Conservation (phyloP, 2,888 invertebrate species). For the Luperina testacea region DNA sequence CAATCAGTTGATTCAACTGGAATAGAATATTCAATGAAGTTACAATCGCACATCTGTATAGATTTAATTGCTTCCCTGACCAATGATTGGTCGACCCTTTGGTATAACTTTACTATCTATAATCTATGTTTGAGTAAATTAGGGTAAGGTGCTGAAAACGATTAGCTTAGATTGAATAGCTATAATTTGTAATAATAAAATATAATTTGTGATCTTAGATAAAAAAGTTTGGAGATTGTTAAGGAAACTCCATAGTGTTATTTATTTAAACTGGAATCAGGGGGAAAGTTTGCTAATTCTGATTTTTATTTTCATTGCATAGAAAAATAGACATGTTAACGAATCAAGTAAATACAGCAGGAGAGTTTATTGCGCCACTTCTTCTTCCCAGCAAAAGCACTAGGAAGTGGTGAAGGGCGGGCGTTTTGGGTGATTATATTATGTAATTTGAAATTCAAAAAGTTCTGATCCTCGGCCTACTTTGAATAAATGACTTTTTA, state of each 20-base stretch:
- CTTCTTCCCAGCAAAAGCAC: too few relatives aligned
- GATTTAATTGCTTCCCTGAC: slow-evolving; percentile 45
- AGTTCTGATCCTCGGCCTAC: background rate
- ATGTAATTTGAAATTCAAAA: background rate
- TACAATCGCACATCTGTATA: slow-evolving; percentile 44
- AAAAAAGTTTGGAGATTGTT: background rate
- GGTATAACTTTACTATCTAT: slow-evolving; percentile 20
- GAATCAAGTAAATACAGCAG: background rate
- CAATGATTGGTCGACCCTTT: slow-evolving; percentile 41
- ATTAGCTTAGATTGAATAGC: background rate
- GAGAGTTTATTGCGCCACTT: too few relatives aligned
- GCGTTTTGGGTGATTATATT: background rate
- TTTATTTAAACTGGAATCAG: background rate
- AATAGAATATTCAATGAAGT: slow-evolving; percentile 59
- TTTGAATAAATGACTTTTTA: background rate
- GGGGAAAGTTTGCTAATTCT: too few relatives aligned
- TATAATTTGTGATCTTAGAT: background rate
- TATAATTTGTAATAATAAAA: too few relatives aligned
- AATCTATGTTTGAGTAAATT: slow-evolving; percentile 18
- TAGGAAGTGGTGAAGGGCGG: background rate
- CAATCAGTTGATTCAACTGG: slow-evolving; percentile 52
- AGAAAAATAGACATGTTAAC: too few relatives aligned
- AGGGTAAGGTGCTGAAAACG: background rate
- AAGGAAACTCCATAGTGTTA: background rate
- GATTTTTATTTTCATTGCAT: background rate